Evolutionary conservation across 2,888 invertebrate species (phyloP).

Genomic region (Limnephilus lunatus): DNA sequence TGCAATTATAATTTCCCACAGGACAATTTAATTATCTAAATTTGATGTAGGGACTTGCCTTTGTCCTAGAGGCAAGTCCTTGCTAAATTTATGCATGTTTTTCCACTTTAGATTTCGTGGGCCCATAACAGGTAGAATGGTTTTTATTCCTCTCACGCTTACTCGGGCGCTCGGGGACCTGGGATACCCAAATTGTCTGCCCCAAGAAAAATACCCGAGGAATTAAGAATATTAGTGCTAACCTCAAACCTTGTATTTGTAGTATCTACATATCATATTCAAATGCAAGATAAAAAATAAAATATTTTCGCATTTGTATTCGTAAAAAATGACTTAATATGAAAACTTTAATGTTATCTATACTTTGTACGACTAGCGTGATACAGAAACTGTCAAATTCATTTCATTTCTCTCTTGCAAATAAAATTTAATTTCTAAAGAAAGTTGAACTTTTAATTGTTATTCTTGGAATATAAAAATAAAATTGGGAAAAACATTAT

Average conservation of each 20-base stretch:
- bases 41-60: slow-evolving; percentile 26
- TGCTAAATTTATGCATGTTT: slow-evolving; percentile 23
- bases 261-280: background rate
- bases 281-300: no score
- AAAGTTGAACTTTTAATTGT: background rate
- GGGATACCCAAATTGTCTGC: background rate
- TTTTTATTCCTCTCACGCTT: slow-evolving; percentile 9
- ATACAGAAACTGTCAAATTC: background rate
- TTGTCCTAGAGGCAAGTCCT: slow-evolving; percentile 19
- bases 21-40: slow-evolving; percentile 22
- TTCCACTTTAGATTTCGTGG: slow-evolving; percentile 13
- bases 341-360: background rate
- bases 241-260: background rate
- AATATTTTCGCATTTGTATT: background rate
- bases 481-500: background rate
- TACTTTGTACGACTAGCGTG: background rate
- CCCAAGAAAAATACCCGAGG: background rate
- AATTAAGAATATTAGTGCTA: slow-evolving; percentile 14
- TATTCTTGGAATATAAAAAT: background rate
- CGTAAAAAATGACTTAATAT: background rate
- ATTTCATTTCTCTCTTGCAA: no score
- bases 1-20: slow-evolving; percentile 31
- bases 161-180: slow-evolving; percentile 4
- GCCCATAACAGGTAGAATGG: slow-evolving; percentile 5
- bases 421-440: background rate